Percentiles rank a stretch among this genome's conserved stretches.
Conservation (phyloP, 2,797 vertebrate species). For the Champsocephalus esox region DNA sequence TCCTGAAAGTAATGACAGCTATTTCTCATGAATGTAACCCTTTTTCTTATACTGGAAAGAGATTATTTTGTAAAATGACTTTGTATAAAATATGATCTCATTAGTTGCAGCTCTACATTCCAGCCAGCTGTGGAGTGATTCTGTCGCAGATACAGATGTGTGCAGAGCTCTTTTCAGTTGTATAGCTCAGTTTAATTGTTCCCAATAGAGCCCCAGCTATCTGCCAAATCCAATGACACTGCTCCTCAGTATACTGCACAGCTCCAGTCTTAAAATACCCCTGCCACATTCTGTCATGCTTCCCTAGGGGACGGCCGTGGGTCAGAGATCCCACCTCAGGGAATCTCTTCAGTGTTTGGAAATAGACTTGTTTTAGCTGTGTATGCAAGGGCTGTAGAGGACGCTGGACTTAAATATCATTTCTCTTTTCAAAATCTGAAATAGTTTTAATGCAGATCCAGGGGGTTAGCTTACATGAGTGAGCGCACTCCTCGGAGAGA, state of each 20-base stretch:
- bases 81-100: not conserved
- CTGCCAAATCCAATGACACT: slow-evolving; percentile 51
- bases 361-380: slow-evolving; percentile 48
- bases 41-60: not conserved
- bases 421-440: not conserved
- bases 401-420: slow-evolving; percentile 1
- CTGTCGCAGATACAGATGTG: slow-evolving; percentile 12
- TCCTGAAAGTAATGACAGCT: not conserved
- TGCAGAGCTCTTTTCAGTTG: not conserved
- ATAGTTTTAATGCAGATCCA: slow-evolving; percentile 1
- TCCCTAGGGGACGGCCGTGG: slow-evolving; percentile 54
- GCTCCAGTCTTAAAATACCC: slow-evolving; percentile 78
- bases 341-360: slow-evolving; percentile 60
- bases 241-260: slow-evolving; percentile 55
- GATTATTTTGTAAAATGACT: not conserved
- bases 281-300: slow-evolving; percentile 64
- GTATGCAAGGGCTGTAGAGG: slow-evolving; percentile 13
- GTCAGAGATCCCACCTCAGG: slow-evolving; percentile 57
- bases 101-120: slow-evolving; percentile 6
- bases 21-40: not conserved
- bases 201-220: slow-evolving; percentile 44
- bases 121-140: not conserved
- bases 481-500: not conserved
- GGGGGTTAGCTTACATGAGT: not conserved
- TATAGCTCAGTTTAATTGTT: slow-evolving; percentile 24